Conservation (phyloP, 2,113 vertebrate genomes). For the Chloropsis cyanopogon region DNA sequence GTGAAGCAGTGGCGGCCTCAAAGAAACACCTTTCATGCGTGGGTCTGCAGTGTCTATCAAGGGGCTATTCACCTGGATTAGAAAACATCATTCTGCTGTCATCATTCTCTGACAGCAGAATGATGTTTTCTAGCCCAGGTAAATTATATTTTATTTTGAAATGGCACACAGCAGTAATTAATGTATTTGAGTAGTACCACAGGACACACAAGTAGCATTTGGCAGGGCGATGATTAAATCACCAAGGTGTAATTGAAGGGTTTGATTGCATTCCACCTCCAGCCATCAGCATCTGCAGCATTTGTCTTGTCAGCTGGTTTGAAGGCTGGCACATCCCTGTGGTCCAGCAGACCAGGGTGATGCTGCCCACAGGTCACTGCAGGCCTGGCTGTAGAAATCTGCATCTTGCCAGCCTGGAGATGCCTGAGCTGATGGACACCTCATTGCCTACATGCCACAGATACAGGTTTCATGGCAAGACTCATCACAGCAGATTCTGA, state of each 20-base stretch:
- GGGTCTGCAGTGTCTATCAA: background rate
- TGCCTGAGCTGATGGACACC: background rate
- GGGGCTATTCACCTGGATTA: background rate
- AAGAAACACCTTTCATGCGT: background rate
- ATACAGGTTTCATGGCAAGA: background rate
- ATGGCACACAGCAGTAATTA: constrained; percentile 36
- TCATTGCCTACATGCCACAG: background rate
- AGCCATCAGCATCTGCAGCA: constrained; percentile 11
- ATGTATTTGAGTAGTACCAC: constrained; percentile 29
- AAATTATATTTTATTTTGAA: constrained; percentile 54
- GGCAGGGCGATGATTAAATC: constrained; percentile 69
- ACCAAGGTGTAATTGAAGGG: constrained; percentile 61
- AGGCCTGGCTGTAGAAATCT: background rate
- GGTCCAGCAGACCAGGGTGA: background rate
- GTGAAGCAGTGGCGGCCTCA: constrained; percentile 44
- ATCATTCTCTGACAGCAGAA: constrained; percentile 38
- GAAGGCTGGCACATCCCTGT: background rate
- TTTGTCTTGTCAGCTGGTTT: background rate
- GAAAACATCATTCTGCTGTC: too few species aligned
- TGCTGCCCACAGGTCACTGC: background rate
- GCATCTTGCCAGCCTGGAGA: background rate
- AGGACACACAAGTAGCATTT: constrained; percentile 23
- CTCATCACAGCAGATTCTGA: background rate
- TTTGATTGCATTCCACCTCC: constrained; percentile 58
- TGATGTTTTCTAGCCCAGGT: constrained; percentile 43